Conservation (phyloP, 2,797 vertebrate genomes). For the Takifugu ocellatus region DNA sequence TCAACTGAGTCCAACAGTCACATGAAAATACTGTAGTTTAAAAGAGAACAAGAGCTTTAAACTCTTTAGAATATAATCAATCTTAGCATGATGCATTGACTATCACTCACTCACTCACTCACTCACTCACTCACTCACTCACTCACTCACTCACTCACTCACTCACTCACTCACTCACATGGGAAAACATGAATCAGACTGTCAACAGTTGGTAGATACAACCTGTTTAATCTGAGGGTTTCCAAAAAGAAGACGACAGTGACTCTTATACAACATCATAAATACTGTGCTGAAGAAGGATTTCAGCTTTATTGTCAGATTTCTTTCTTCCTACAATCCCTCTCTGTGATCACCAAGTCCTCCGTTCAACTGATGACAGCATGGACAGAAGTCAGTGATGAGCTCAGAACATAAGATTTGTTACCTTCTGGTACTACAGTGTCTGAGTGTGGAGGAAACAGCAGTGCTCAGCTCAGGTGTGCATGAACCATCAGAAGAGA, state of each 20-base stretch:
- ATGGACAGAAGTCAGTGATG: slow-evolving; percentile 82
- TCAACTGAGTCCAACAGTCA: too few relatives aligned
- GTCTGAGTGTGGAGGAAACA: slow-evolving; percentile 30
- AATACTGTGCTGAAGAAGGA: slow-evolving; percentile 88
- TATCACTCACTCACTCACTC: slow-evolving; percentile 8
- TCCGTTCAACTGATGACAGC: slow-evolving; percentile 76
- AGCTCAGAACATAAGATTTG: slow-evolving; percentile 79
- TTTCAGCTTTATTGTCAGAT: slow-evolving; percentile 70
- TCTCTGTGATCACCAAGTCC: slow-evolving; percentile 79
- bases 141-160: slow-evolving; percentile 7
- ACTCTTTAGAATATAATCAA: too few relatives aligned
- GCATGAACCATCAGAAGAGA: slow-evolving; percentile 89
- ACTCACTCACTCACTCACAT: not conserved
- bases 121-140: slow-evolving; percentile 4
- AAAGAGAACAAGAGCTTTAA: too few relatives aligned
- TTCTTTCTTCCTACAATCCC: slow-evolving; percentile 61
- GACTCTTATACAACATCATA: slow-evolving; percentile 96
- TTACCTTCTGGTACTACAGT: too few relatives aligned
- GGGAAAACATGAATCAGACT: too few relatives aligned
- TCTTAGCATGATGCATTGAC: too few relatives aligned
- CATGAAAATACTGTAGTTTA: too few relatives aligned
- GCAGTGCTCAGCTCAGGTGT: not conserved
- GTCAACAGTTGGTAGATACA: slow-evolving; percentile 79
- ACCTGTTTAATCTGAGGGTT: slow-evolving; percentile 78
- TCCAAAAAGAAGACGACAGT: slow-evolving; percentile 88